Evolutionary conservation across 1,140 invertebrate genomes (phyloP), one percentile per base, ranked within the genome.

Genomic region (Drosophila repletoides): DNA sequence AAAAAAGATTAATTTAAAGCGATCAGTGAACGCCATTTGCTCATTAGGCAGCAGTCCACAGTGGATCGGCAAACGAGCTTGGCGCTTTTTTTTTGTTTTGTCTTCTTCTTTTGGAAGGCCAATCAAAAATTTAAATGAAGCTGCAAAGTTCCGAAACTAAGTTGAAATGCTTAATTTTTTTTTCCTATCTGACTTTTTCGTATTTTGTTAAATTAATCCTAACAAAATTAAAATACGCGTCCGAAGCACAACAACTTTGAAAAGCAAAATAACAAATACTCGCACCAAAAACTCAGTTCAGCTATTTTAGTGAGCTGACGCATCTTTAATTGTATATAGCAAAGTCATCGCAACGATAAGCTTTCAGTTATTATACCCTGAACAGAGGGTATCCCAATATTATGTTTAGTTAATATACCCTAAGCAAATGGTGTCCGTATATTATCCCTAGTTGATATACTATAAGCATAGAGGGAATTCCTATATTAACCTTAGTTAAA

Each of bases 111-210:
- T 68, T 56, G 73, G 72, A 70, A 79, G 84, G 75, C 80, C 80
- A 86, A 86, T 86, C 80, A 86, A 86, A 86, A 86, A 86, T 86
- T 86, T 80, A 86, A 86, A 86, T 86, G 72, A 86, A 86, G 80
- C 80, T 72, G 76, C 72, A 86, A 75, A 86, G 67, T 76, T 76
- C 67, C 63, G 70, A 86, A 86, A 84, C 80, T 86, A 86, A 80
- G 75, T 67, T 79, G 74, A 86, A 72, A 75, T 74, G 61, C 67
- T 71, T 66, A 48, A 63, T 55, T 70, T 58, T 60, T 31, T 29
- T 53, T 68, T 67, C 52, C 9, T 38, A 36, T 43, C 14, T 22
- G 26, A 48, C 41, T 41, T 15, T 56, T 68, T 68, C 51, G 40
- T 40, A 65, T 71, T 73, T 63, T 66, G 74, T 73, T 72, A 79